Evolutionary conservation across 2,888 invertebrate species (phyloP).

Genomic region (Aphidoletes aphidimyza): DNA sequence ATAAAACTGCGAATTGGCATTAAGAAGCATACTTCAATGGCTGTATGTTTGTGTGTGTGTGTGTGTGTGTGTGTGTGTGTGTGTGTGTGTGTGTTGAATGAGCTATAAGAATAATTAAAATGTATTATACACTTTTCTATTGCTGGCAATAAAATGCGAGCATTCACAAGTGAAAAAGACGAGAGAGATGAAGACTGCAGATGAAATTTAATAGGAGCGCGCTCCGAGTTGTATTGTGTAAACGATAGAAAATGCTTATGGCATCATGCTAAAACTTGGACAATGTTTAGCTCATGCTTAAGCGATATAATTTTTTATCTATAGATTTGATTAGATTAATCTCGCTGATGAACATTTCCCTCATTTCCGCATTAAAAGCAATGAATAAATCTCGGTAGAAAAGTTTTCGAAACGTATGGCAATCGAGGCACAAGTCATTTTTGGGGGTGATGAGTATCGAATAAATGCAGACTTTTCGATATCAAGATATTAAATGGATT

Average conservation of each 20-base stretch:
- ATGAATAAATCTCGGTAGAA: slow-evolving; percentile 11
- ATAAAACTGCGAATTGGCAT: background rate
- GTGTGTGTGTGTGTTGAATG: too few relatives aligned
- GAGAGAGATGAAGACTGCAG: background rate
- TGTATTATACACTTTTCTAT: slow-evolving; percentile 18
- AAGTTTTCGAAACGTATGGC: too few relatives aligned
- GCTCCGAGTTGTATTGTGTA: background rate
- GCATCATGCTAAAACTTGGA: background rate
- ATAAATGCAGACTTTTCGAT: too few relatives aligned
- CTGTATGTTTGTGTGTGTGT: background rate
- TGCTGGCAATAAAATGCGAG: slow-evolving; percentile 19
- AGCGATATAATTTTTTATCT: background rate
- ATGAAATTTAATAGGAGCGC: too few relatives aligned
- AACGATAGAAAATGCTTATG: background rate
- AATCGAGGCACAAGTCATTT: too few relatives aligned
- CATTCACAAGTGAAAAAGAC: background rate
- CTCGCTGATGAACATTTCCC: background rate
- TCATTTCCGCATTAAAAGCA: slow-evolving; percentile 25
- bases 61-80: too few relatives aligned
- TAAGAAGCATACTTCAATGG: too few relatives aligned
- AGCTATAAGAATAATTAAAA: slow-evolving; percentile 40
- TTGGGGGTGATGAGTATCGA: too few relatives aligned
- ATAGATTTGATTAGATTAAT: slow-evolving; percentile 28
- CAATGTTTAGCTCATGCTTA: background rate
- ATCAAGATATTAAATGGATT: too few relatives aligned